phyloP scores from a whole-genome alignment of 2,113 vertebrate species.

The Columbina picui region DNA sequence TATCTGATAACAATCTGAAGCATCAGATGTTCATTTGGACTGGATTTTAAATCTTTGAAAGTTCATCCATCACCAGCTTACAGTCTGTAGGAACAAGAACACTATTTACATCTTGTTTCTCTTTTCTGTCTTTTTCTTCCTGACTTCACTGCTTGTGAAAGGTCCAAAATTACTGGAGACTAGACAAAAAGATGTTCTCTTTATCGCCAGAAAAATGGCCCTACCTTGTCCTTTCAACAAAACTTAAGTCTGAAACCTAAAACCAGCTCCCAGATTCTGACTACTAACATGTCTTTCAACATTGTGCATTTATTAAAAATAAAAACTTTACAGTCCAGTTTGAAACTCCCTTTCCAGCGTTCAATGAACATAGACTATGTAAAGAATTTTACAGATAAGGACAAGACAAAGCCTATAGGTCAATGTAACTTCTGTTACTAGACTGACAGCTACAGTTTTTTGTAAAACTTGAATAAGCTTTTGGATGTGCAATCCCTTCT shows the following conservation, averaged over 20 bases:
- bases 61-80: background rate
- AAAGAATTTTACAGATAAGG: background rate
- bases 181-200: background rate
- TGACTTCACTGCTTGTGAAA: background rate
- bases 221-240: background rate
- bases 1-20: background rate
- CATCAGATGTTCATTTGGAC: background rate
- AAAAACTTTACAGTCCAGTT: background rate
- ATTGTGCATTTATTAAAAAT: background rate
- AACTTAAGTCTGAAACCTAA: background rate
- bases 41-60: background rate
- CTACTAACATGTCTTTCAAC: background rate
- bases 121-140: background rate
- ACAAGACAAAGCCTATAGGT: background rate
- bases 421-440: background rate
- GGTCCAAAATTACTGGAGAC: background rate
- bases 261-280: background rate
- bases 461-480: background rate
- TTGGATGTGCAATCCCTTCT: background rate
- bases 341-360: background rate
- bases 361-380: background rate
- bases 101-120: background rate
- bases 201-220: background rate
- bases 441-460: background rate
- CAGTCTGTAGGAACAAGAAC: background rate